Conservation (phyloP, 2,888 invertebrate species). For the Thelaira solivaga region DNA sequence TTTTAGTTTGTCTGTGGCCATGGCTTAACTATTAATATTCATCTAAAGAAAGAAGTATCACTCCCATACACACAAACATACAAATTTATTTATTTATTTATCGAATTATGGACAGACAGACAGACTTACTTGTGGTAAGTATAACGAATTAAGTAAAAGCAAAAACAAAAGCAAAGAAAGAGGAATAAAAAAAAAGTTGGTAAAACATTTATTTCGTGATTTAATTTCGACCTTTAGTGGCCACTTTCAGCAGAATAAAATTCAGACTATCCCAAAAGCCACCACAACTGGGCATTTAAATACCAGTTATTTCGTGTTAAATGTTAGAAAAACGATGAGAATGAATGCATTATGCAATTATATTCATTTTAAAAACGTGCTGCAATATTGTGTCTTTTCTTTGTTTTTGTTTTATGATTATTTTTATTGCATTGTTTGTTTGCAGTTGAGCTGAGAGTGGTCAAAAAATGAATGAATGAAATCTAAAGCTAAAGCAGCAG, state of each 20-base stretch:
- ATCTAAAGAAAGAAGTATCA: too few species aligned
- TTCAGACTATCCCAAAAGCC: slow-evolving; percentile 54
- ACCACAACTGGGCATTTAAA: slow-evolving; percentile 38
- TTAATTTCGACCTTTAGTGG: slow-evolving; percentile 58
- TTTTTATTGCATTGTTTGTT: slow-evolving; percentile 21
- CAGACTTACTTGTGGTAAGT: not conserved
- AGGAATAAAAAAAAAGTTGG: slow-evolving; percentile 12
- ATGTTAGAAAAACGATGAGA: slow-evolving; percentile 40
- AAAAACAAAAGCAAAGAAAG: slow-evolving; percentile 4
- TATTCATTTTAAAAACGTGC: slow-evolving; percentile 55
- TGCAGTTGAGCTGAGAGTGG: too few species aligned
- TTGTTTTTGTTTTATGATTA: too few species aligned
- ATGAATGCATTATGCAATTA: slow-evolving; percentile 41
- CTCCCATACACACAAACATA: not conserved
- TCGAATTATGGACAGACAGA: not conserved
- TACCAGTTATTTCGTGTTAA: slow-evolving; percentile 42
- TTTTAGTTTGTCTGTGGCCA: too few species aligned
- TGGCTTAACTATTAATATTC: too few species aligned
- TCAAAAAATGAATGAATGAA: slow-evolving; percentile 39
- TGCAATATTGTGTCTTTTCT: slow-evolving; percentile 20
- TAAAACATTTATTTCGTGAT: slow-evolving; percentile 61
- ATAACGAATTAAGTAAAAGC: not conserved
- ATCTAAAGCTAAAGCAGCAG: slow-evolving; percentile 35
- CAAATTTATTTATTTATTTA: too few species aligned
- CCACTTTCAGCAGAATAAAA: slow-evolving; percentile 52